phyloP scores from a whole-genome alignment of 2,888 invertebrate species.

The Cotesia congregata region DNA sequence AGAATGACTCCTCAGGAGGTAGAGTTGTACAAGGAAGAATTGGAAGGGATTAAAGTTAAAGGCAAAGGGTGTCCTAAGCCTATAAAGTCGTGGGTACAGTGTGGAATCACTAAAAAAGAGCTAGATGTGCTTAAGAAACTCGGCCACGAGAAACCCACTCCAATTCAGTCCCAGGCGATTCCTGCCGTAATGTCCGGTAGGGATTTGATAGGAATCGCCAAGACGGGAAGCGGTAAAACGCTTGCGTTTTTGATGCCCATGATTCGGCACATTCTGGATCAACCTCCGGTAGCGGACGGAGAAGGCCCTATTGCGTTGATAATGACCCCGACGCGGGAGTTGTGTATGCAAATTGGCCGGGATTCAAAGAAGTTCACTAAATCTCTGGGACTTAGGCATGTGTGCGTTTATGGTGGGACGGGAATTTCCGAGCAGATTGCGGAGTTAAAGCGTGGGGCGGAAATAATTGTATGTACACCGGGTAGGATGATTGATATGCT shows the following conservation, averaged over 20 bases:
- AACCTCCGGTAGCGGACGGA: conserved; percentile 92
- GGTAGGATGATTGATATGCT: conserved; percentile 99
- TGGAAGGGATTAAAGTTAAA: conserved; percentile 96
- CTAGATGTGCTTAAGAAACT: conserved; percentile 91
- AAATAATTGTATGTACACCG: conserved; percentile 99
- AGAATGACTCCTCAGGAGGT: conserved; percentile 91
- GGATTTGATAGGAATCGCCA: conserved; percentile 98
- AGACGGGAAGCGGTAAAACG: conserved; percentile 99
- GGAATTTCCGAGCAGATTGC: conserved; percentile 97
- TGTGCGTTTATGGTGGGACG: conserved; percentile 98
- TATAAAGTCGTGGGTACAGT: conserved; percentile 97
- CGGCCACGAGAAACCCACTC: conserved; percentile 96
- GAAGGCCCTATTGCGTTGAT: conserved; percentile 98
- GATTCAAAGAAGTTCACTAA: conserved; percentile 97
- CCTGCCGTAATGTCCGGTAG: conserved; percentile 97
- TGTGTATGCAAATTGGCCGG: conserved; percentile 98
- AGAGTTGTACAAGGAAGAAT: conserved; percentile 85
- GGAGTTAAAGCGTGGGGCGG: conserved; percentile 95
- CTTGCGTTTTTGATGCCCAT: conserved; percentile 97
- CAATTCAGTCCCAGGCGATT: conserved; percentile 98
- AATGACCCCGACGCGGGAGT: conserved; percentile 97
- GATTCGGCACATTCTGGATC: conserved; percentile 97
- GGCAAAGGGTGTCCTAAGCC: conserved; percentile 98
- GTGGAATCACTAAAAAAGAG: conserved; percentile 96
- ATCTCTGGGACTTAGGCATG: conserved; percentile 85